Evolutionary conservation across 2,113 vertebrate species (phyloP).

Genomic region (Pheucticus melanocephalus): DNA sequence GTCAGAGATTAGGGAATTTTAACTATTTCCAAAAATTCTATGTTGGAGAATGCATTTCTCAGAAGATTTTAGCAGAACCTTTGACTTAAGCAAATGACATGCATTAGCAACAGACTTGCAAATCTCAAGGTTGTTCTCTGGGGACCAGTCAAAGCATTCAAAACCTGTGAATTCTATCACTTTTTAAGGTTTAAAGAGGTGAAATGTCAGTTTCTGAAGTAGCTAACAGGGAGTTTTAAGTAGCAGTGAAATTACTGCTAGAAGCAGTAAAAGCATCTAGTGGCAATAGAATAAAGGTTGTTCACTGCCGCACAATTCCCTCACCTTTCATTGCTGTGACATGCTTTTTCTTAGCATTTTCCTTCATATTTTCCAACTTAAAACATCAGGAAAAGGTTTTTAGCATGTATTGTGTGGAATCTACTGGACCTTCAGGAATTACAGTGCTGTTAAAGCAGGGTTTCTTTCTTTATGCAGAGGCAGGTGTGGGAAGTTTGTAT

Average conservation of each 20-base stretch:
- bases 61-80: neutral
- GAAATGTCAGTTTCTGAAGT: neutral
- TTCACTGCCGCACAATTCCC: neutral
- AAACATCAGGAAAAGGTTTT: neutral
- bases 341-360: neutral
- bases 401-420: neutral
- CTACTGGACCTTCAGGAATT: neutral
- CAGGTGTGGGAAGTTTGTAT: neutral
- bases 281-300: neutral
- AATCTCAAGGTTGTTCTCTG: neutral
- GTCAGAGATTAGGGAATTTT: neutral
- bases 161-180: neutral
- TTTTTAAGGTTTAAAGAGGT: neutral
- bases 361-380: neutral
- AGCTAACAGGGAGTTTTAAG: neutral
- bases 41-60: neutral
- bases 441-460: neutral
- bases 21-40: neutral
- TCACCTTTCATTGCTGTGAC: neutral
- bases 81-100: neutral
- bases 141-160: neutral
- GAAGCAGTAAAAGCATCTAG: neutral
- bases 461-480: neutral
- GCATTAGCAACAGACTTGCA: neutral
- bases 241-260: neutral